phyloP scores from a whole-genome alignment of 2,888 invertebrate genomes.

The Altica lythri region DNA sequence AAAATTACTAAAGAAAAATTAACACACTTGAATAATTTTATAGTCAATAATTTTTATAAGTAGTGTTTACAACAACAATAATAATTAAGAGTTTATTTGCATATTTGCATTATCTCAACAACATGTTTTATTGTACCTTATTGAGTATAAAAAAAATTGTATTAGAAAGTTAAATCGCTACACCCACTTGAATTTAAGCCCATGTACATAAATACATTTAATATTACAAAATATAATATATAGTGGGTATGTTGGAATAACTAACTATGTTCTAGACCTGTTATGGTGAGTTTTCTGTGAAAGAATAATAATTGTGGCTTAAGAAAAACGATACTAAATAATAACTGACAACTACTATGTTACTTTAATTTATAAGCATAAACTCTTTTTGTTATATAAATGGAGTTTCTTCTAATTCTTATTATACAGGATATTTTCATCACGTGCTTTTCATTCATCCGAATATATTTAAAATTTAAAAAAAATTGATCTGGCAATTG shows the following conservation, averaged over 20 bases:
- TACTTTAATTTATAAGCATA: too few relatives aligned
- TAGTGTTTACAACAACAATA: conserved; percentile 5
- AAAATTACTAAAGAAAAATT: conserved; percentile 2
- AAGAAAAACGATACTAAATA: too few relatives aligned
- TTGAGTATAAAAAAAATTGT: conserved; percentile 24
- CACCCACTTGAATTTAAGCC: conserved; percentile 26
- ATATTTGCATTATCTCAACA: conserved; percentile 9
- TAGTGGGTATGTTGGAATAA: conserved; percentile 9
- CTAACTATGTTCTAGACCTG: conserved; percentile 13
- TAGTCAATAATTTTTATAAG: neutral
- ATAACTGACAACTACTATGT: too few relatives aligned
- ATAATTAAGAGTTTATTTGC: conserved; percentile 16
- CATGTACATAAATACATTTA: conserved; percentile 21
- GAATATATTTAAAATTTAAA: too few relatives aligned
- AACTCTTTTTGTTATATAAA: too few relatives aligned
- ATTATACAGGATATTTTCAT: too few relatives aligned
- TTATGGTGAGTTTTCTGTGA: conserved; percentile 20
- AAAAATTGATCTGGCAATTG: too few relatives aligned
- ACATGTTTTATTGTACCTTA: conserved; percentile 17
- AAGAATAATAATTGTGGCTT: too few relatives aligned
- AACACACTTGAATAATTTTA: conserved; percentile 10
- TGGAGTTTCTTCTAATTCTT: too few relatives aligned
- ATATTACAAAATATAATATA: conserved; percentile 31
- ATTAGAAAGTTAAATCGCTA: conserved; percentile 32
- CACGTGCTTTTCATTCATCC: too few relatives aligned